Percentiles rank a stretch among this genome's conserved stretches.
Conservation (phyloP, 35 echinoderm and acorn worm genomes). For the Lytechinus variegatus region DNA sequence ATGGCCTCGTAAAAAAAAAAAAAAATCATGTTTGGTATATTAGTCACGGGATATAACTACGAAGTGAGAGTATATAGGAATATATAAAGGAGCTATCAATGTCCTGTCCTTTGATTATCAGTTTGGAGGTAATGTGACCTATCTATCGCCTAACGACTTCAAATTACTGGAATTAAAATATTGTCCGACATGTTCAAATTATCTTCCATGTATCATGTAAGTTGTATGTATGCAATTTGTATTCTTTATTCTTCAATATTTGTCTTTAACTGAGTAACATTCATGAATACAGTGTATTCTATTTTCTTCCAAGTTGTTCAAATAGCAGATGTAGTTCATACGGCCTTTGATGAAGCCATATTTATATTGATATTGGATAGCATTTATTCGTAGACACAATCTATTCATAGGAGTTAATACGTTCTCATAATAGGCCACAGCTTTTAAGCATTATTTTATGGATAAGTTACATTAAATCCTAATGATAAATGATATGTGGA, state of each 20-base stretch:
- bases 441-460: too few species aligned
- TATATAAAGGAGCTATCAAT: background rate
- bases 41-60: background rate
- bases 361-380: too few species aligned
- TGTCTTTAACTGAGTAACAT: background rate
- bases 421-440: background rate
- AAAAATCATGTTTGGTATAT: background rate
- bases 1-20: background rate
- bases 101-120: background rate
- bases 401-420: background rate
- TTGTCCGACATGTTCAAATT: background rate
- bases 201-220: background rate
- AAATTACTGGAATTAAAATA: slow-evolving; percentile 7
- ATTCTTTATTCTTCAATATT: background rate
- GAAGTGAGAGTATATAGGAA: background rate
- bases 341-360: background rate
- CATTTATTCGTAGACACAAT: too few species aligned
- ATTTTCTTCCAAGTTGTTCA: background rate
- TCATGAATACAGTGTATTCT: background rate
- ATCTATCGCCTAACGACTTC: background rate
- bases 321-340: background rate
- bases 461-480: background rate
- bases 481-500: background rate
- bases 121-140: background rate
- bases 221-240: background rate